These are phyloP conservation scores for Coreius guichenoti DNA, from an alignment of 2,797 vertebrate genomes.

Conservation along the genomic window DNA sequence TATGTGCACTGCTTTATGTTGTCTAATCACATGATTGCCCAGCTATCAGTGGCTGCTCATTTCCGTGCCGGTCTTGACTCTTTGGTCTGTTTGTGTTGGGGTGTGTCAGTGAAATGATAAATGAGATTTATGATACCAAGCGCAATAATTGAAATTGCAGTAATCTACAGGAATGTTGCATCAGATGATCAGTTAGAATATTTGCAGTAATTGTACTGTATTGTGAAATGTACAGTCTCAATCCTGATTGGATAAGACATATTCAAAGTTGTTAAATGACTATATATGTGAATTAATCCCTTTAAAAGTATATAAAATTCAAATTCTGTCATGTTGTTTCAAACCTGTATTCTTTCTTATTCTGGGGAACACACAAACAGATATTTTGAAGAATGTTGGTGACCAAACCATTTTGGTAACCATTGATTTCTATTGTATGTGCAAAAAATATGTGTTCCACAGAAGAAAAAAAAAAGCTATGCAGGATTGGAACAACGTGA, in stretches of 20 bases:
- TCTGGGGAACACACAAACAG: background rate
- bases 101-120: constrained; percentile 41
- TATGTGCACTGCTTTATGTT: constrained; percentile 58
- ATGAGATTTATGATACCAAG: constrained; percentile 21
- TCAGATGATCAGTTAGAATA: background rate
- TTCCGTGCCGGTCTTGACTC: background rate
- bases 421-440: background rate
- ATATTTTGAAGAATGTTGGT: background rate
- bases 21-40: constrained; percentile 39
- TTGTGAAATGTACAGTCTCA: constrained; percentile 10
- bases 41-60: constrained; percentile 40
- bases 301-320: no score
- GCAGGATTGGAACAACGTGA: background rate
- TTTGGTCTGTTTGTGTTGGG: constrained; percentile 40
- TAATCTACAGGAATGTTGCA: constrained; percentile 25
- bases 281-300: background rate
- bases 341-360: background rate
- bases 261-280: background rate
- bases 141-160: constrained; percentile 1
- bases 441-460: background rate
- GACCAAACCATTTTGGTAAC: background rate
- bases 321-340: background rate
- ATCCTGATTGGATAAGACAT: background rate
- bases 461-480: background rate
- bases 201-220: constrained; percentile 7